These are phyloP conservation scores for Sebastolobus altivelis DNA, from an alignment of 2,797 vertebrate genomes.

Conservation along the genomic window DNA sequence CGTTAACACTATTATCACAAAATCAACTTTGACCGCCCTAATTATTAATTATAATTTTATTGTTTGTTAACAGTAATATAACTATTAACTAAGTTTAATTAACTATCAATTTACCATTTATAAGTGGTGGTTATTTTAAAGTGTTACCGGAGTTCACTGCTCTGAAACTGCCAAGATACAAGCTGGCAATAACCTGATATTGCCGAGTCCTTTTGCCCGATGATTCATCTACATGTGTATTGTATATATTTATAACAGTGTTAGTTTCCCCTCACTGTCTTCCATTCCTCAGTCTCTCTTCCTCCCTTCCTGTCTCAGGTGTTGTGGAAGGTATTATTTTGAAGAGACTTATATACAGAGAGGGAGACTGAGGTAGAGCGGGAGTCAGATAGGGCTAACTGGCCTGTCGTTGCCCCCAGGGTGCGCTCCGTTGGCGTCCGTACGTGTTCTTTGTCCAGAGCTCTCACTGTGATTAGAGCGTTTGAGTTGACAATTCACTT, in stretches of 20 bases:
- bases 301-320: constrained; percentile 24
- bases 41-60: too few species aligned
- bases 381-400: constrained; percentile 71
- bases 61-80: too few species aligned
- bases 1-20: too few species aligned
- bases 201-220: neutral
- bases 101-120: too few species aligned
- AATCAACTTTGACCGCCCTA: too few species aligned
- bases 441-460: constrained; percentile 91
- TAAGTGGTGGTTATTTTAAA: too few species aligned
- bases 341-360: constrained; percentile 75
- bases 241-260: neutral
- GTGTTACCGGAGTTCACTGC: too few species aligned
- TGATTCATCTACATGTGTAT: neutral
- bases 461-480: constrained; percentile 98
- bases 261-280: neutral
- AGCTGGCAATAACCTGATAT: neutral
- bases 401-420: constrained; percentile 84
- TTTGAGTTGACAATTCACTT: constrained; percentile 94
- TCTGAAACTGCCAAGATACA: neutral
- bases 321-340: constrained; percentile 89
- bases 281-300: neutral
- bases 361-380: constrained; percentile 40
- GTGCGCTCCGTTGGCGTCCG: constrained; percentile 81
- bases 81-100: too few species aligned